These are phyloP conservation scores for Cebus imitator DNA, from an alignment of 2,113 vertebrate genomes.

Conservation along the genomic window DNA sequence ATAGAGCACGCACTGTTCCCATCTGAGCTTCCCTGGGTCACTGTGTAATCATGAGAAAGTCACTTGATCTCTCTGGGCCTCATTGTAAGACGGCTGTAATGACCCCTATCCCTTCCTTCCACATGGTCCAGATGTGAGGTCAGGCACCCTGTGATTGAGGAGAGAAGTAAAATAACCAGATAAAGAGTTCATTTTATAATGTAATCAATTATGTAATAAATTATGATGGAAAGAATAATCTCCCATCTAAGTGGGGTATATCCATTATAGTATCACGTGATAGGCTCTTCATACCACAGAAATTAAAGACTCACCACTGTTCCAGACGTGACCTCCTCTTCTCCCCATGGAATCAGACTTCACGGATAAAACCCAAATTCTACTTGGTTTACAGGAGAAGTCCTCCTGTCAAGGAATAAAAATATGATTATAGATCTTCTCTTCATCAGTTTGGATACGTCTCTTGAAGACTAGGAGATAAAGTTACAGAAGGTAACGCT, in stretches of 20 bases:
- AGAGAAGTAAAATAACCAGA: not conserved
- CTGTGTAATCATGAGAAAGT: not conserved
- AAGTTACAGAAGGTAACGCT: not conserved
- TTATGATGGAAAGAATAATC: not conserved
- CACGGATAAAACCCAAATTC: not conserved
- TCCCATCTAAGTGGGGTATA: not conserved
- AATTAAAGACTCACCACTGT: not conserved
- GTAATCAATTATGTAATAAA: not conserved
- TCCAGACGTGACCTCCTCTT: not conserved
- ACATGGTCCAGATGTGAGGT: not conserved
- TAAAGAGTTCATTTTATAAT: not conserved
- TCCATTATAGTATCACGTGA: not conserved
- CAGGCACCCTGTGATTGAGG: not conserved
- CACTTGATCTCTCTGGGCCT: not conserved
- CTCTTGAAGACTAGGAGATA: not conserved
- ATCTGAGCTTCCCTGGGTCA: not conserved
- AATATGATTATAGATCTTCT: not conserved
- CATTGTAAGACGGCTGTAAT: not conserved
- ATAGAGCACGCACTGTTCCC: conserved; percentile 31
- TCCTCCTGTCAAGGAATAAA: not conserved
- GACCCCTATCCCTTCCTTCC: not conserved
- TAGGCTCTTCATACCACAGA: not conserved
- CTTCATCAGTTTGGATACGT: not conserved
- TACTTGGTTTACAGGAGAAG: not conserved
- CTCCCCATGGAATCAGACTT: not conserved